A percentile compares a stretch with the other conserved stretches of the same genome.
phyloP scores from a whole-genome alignment of 2,113 vertebrate genomes.

The Nibea coibor region DNA sequence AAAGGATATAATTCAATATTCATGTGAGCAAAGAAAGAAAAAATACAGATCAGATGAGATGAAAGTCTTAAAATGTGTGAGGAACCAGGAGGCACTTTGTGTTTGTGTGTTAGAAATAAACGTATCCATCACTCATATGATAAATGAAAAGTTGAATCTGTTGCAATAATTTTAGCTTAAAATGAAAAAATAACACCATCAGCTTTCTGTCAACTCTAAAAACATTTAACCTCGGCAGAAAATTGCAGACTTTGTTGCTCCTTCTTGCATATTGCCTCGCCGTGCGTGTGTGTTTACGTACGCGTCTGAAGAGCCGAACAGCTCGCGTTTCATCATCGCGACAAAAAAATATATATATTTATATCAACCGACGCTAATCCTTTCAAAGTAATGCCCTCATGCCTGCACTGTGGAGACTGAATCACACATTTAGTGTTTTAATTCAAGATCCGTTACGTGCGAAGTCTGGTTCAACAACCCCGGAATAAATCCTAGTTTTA shows the following conservation, averaged over 20 bases:
- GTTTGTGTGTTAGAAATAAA: background rate
- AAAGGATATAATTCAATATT: background rate
- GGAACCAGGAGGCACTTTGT: background rate
- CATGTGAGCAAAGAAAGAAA: background rate
- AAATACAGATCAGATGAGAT: background rate
- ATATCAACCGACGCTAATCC: background rate
- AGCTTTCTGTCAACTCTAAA: background rate
- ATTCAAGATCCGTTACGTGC: background rate
- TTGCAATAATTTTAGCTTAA: background rate
- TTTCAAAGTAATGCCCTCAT: background rate
- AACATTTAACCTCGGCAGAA: background rate
- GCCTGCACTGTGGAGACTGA: background rate
- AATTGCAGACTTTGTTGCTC: background rate
- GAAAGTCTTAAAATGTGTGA: accelerated
- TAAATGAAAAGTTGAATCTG: background rate
- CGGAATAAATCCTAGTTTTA: background rate
- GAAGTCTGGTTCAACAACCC: background rate
- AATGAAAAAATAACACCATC: background rate
- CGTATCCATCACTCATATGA: no score
- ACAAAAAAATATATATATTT: background rate
- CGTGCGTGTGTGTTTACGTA: background rate
- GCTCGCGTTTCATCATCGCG: background rate
- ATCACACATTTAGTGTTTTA: background rate
- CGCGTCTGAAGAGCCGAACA: background rate
- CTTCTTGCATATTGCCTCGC: background rate